phyloP scores from a whole-genome alignment of 2,113 vertebrate species.

The Hepsetus odoe region DNA sequence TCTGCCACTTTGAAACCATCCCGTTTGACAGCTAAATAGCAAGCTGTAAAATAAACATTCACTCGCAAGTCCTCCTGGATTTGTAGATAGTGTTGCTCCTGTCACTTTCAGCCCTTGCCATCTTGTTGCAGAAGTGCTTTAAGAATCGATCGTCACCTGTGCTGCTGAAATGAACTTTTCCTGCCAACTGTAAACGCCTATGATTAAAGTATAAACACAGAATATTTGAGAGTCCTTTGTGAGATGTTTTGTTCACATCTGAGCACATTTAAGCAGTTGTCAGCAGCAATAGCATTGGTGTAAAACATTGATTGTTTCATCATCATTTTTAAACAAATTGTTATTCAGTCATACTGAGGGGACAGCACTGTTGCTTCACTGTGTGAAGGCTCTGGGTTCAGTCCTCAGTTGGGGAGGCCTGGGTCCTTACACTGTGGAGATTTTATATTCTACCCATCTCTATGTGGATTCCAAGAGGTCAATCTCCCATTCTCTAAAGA shows the following conservation, averaged over 20 bases:
- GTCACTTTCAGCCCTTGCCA: not conserved
- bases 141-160: not conserved
- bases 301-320: too few species aligned
- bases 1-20: conserved; percentile 27
- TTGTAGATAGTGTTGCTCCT: not conserved
- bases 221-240: not conserved
- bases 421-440: too few species aligned
- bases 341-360: too few species aligned
- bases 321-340: too few species aligned
- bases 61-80: not conserved
- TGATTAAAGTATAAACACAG: not conserved
- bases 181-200: not conserved
- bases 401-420: too few species aligned
- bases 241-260: not conserved
- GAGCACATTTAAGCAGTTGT: not conserved
- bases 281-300: too few species aligned
- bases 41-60: conserved; percentile 29
- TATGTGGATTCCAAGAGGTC: too few species aligned
- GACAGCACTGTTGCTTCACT: too few species aligned
- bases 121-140: not conserved
- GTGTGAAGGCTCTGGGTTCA: too few species aligned
- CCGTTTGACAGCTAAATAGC: conserved; percentile 40
- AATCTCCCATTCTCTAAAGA: too few species aligned
- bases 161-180: not conserved
- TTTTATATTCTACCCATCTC: too few species aligned